phyloP scores from a whole-genome alignment of 2,113 vertebrate genomes.

The Hypomesus transpacificus region DNA sequence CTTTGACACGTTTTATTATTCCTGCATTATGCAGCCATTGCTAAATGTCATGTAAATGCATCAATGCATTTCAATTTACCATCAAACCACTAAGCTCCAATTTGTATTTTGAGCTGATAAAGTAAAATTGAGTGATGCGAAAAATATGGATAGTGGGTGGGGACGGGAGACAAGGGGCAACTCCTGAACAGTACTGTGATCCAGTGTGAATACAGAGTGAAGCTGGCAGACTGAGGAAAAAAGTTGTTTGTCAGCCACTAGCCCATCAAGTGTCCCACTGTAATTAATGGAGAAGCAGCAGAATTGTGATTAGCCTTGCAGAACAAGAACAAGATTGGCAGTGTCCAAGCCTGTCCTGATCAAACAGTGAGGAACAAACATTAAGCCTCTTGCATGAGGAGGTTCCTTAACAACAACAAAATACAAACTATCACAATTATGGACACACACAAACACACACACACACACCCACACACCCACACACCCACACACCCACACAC shows the following conservation, averaged over 20 bases:
- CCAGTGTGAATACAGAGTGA: constrained; percentile 47
- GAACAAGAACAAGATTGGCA: constrained; percentile 43
- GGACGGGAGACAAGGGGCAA: constrained; percentile 36
- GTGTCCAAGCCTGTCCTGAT: constrained; percentile 31
- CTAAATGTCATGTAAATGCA: constrained; percentile 69
- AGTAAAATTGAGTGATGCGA: constrained; percentile 53
- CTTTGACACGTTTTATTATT: constrained; percentile 62
- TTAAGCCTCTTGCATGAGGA: not conserved
- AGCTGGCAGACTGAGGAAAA: constrained; percentile 24
- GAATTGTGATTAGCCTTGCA: constrained; percentile 43
- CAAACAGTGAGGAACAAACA: constrained; percentile 19
- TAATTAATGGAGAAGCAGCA: constrained; percentile 51
- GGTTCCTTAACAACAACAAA: not conserved
- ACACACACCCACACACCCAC: constrained; percentile 12
- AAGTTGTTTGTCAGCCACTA: constrained; percentile 51
- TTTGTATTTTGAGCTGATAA: constrained; percentile 65
- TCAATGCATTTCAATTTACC: constrained; percentile 66
- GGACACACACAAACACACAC: constrained; percentile 1
- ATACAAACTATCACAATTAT: not conserved
- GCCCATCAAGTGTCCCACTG: constrained; percentile 37
- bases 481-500: not conserved
- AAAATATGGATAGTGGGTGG: constrained; percentile 30
- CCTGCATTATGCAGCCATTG: constrained; percentile 51
- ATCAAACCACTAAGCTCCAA: constrained; percentile 58
- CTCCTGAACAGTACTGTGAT: constrained; percentile 34